Conservation (phyloP, 1,140 invertebrate species). For the Tetranychus urticae region DNA sequence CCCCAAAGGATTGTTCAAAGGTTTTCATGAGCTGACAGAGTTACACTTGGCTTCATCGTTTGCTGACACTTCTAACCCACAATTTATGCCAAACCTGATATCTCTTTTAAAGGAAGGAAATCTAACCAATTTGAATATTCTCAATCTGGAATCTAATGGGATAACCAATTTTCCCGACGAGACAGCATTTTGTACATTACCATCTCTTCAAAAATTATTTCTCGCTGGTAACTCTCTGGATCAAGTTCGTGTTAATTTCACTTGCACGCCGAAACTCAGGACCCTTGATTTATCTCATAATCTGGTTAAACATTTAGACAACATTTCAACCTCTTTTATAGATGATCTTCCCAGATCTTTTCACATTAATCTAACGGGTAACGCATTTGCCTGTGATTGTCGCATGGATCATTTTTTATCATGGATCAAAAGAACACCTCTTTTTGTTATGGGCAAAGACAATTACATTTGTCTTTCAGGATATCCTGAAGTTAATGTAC, state of each 20-base stretch:
- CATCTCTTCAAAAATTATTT: constrained; percentile 37
- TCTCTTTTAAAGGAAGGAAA: constrained; percentile 44
- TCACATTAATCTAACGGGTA: constrained; percentile 36
- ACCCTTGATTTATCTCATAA: constrained; percentile 45
- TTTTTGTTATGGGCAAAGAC: constrained; percentile 28
- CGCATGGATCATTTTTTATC: constrained; percentile 31
- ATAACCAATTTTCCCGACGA: constrained; percentile 36
- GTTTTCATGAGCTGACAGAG: constrained; percentile 38
- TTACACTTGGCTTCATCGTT: constrained; percentile 51
- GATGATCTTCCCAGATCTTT: constrained; percentile 30
- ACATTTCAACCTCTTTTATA: constrained; percentile 31
- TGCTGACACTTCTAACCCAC: constrained; percentile 16
- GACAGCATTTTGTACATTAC: constrained; percentile 41
- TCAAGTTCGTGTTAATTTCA: constrained; percentile 36
- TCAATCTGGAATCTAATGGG: constrained; percentile 54
- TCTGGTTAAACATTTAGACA: constrained; percentile 31
- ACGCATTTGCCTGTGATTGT: constrained; percentile 41
- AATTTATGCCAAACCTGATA: constrained; percentile 26
- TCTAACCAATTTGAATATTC: constrained; percentile 35
- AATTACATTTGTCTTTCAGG: constrained; percentile 19
- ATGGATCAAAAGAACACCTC: constrained; percentile 35
- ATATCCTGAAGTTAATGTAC: constrained; percentile 12
- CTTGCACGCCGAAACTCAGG: constrained; percentile 35
- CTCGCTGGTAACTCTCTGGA: constrained; percentile 35
- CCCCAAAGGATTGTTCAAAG: constrained; percentile 46